These are phyloP conservation scores for Ecdyonurus torrentis DNA, from an alignment of 2,888 invertebrate species.

Conservation along the genomic window DNA sequence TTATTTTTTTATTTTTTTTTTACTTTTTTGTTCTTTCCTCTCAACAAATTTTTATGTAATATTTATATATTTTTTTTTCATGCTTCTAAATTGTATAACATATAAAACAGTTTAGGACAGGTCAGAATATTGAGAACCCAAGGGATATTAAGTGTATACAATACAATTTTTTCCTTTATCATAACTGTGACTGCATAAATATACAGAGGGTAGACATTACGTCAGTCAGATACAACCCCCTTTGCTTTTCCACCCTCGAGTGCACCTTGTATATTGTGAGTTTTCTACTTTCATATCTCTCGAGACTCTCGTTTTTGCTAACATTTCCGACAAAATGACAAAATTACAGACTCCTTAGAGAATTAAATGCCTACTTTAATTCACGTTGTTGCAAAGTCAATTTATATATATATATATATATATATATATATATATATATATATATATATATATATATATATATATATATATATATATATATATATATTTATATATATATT, in stretches of 20 bases:
- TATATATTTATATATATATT: no score
- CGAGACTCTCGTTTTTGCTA: not conserved
- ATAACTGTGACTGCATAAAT: no score
- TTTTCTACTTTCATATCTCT: not conserved
- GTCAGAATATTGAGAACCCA: not conserved
- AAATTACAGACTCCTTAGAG: not conserved
- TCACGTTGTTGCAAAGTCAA: no score
- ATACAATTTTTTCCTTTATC: not conserved
- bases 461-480: no score
- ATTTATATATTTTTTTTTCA: not conserved
- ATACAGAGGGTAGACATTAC: no score
- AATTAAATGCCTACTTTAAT: not conserved
- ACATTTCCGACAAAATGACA: not conserved
- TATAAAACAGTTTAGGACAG: no score
- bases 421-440: no score
- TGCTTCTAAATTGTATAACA: not conserved
- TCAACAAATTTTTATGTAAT: no score
- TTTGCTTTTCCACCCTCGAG: not conserved
- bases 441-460: no score
- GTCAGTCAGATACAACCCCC: not conserved
- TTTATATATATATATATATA: no score
- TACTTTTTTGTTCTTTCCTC: no score
- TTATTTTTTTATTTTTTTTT: no score
- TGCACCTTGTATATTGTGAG: not conserved
- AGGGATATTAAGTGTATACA: not conserved